Percentiles rank a stretch among this genome's conserved stretches.
Conservation (phyloP, 2,888 invertebrate genomes). For the Dascillus cervinus region DNA sequence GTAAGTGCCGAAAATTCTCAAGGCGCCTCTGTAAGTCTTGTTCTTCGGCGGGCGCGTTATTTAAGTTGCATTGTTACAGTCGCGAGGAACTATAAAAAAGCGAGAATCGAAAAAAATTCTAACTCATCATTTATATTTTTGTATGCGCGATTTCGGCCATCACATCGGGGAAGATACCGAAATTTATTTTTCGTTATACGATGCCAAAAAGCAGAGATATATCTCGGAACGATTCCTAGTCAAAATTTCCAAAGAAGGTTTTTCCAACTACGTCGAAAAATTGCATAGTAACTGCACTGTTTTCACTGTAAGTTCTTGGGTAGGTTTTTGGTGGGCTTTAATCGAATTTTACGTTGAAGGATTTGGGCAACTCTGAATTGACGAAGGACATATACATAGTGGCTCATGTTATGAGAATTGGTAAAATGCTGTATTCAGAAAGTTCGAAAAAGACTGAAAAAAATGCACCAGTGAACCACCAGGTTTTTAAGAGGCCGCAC, state of each 20-base stretch:
- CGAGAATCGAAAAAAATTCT: conserved; percentile 52
- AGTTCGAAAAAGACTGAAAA: conserved; percentile 46
- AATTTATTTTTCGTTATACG: conserved; percentile 79
- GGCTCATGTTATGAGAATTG: conserved; percentile 84
- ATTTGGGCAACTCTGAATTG: conserved; percentile 77
- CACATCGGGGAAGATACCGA: conserved; percentile 86
- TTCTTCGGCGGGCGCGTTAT: no score
- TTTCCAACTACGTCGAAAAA: conserved; percentile 82
- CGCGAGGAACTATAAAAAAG: conserved; percentile 50
- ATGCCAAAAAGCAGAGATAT: conserved; percentile 67
- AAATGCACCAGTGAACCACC: conserved; percentile 31
- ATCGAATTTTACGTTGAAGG: conserved; percentile 42
- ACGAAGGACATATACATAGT: conserved; percentile 80
- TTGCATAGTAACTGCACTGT: conserved; percentile 82
- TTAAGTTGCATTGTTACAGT: no score
- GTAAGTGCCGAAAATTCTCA: conserved; percentile 66
- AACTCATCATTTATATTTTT: conserved; percentile 77
- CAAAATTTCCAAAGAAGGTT: conserved; percentile 81
- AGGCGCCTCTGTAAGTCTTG: conserved; percentile 56
- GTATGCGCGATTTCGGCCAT: conserved; percentile 82
- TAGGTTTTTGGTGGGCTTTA: not conserved
- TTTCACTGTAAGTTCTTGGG: conserved; percentile 53
- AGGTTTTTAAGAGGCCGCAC: conserved; percentile 66
- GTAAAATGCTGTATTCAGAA: conserved; percentile 66
- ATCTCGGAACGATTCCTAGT: conserved; percentile 86